These are phyloP conservation scores for Mesoclemmys tuberculata DNA, from an alignment of 2,113 vertebrate genomes.

Conservation along the genomic window DNA sequence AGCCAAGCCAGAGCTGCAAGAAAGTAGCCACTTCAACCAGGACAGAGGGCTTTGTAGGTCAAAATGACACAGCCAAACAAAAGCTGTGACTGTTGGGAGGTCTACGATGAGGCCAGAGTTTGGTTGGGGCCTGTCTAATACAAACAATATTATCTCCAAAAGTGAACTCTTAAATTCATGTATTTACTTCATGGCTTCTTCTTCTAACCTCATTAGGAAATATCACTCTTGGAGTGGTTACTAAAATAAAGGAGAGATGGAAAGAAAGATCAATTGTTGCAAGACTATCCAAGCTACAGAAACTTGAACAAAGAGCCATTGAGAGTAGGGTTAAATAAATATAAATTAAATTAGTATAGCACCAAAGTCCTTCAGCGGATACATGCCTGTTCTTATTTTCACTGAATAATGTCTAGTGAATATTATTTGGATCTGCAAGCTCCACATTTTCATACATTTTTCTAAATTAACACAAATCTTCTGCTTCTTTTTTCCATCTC, in stretches of 20 bases:
- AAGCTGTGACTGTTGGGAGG: background rate
- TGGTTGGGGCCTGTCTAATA: constrained; percentile 46
- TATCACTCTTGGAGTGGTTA: constrained; percentile 61
- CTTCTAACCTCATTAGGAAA: constrained; percentile 61
- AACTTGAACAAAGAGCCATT: constrained; percentile 61
- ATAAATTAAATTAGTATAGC: constrained; percentile 69
- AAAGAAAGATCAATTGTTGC: constrained; percentile 56
- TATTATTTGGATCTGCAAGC: constrained; percentile 61
- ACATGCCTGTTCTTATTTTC: constrained; percentile 58
- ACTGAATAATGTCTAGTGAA: constrained; percentile 65
- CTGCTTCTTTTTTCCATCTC: constrained; percentile 62
- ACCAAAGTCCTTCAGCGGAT: constrained; percentile 65
- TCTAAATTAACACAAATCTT: constrained; percentile 74
- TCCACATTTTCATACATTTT: constrained; percentile 67
- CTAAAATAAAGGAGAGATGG: constrained; percentile 62
- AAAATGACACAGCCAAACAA: background rate
- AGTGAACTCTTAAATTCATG: constrained; percentile 62
- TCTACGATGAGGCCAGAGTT: constrained; percentile 43
- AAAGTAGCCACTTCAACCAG: background rate
- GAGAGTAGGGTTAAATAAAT: constrained; percentile 70
- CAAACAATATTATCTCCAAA: constrained; percentile 70
- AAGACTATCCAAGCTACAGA: constrained; percentile 50
- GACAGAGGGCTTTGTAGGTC: too few species aligned
- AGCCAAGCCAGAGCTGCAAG: background rate
- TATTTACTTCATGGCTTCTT: constrained; percentile 66